Conservation (phyloP, 2,888 invertebrate genomes). For the Troides aeacus region DNA sequence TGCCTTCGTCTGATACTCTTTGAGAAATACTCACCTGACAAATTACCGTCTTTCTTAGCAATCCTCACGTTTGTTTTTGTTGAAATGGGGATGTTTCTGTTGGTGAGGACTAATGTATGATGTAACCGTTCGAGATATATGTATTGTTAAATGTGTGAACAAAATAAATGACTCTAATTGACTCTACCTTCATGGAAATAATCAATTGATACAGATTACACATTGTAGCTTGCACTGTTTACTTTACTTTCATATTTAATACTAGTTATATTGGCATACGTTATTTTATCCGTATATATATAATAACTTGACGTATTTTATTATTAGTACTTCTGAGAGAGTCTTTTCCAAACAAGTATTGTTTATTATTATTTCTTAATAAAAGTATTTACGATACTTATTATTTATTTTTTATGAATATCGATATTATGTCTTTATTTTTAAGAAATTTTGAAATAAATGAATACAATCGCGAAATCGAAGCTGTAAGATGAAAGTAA, state of each 20-base stretch:
- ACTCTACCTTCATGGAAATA: too few relatives aligned
- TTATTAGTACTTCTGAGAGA: too few relatives aligned
- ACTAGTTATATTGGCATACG: too few relatives aligned
- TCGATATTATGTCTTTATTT: background rate
- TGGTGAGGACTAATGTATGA: conserved; percentile 63
- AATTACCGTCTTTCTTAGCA: conserved; percentile 69
- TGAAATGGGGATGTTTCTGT: conserved; percentile 70
- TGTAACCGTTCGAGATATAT: conserved; percentile 51
- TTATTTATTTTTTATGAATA: background rate
- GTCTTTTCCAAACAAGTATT: too few relatives aligned
- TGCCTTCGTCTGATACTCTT: conserved; percentile 45
- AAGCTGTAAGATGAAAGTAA: conserved; percentile 28
- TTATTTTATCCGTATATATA: too few relatives aligned
- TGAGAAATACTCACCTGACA: conserved; percentile 63
- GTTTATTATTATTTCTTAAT: too few relatives aligned
- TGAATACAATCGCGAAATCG: background rate
- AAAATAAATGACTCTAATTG: background rate
- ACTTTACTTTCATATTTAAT: too few relatives aligned
- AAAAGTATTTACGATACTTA: too few relatives aligned
- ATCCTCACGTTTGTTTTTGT: conserved; percentile 77
- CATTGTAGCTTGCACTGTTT: too few relatives aligned
- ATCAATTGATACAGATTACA: too few relatives aligned
- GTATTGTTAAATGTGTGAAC: conserved; percentile 16
- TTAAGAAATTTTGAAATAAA: background rate
- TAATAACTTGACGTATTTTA: too few relatives aligned